Base-by-base conservation (phyloP, 2,797 vertebrate genomes). In the Tympanoctomys barrerae region DNA sequence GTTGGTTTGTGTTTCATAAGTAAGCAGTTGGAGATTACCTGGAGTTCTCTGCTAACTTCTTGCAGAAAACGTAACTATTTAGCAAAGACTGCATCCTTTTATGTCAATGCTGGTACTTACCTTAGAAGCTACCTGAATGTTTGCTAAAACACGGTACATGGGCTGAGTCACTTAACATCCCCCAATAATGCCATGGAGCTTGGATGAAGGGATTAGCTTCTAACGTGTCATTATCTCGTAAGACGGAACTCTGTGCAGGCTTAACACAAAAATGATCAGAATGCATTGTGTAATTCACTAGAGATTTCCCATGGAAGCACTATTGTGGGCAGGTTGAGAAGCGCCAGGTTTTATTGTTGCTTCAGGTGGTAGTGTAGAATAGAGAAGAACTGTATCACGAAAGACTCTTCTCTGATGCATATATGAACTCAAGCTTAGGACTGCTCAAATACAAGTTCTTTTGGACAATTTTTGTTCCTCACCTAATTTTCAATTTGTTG, bases 251-350 rank as follows among this genome's bases (percentile, higher is more conserved):
- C 21, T 83, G 71, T 89, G 70, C 52, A 64, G 1, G 70, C 42
- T 80, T 84, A 77, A 94, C 66, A 73, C 22, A 77, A 68, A 91
- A 83, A 77, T n/a, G 19, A 24, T 79, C 52, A 71, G 73, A 90
- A 66, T 87, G 36, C n/a, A 77, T 28, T 33, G 78, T 87, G 10
- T 12, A 62, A 87, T 87, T 79, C 33, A 71, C 39, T 4, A 61
- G n/a, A 3, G 49, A 9, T 75, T 93, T 54, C 12, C 12, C 28
- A 19, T 82, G 87, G 86, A 59, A 68, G 14, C 5, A 77, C 33
- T 68, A 9, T 7, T 78, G 21, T 84, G 49, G 89, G 24, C 57
- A 87, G 62, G 21, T 28, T 33, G 16, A 11, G 24, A 36, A 26
- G 61, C 22, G 39, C 1, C 77, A 19, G 7, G 39, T 94, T 82